A percentile compares a stretch with the other conserved stretches of the same genome.
phyloP scores from a whole-genome alignment of 2,888 invertebrate genomes.

The Eupithecia vulgata region DNA sequence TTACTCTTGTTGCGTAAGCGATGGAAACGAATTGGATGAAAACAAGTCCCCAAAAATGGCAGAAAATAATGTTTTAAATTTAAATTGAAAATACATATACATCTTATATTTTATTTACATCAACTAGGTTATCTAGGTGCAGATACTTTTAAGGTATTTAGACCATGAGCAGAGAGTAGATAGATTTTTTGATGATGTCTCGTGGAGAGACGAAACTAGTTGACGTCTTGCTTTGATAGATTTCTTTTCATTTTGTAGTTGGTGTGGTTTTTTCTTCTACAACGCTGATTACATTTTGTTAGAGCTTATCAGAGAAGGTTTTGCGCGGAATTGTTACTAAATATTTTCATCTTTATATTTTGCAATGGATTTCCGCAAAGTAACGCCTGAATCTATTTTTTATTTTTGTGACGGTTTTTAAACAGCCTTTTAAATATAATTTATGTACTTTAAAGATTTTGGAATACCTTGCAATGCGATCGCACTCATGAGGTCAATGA shows the following conservation, averaged over 20 bases:
- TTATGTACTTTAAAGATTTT: neutral
- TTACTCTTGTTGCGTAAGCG: constrained; percentile 24
- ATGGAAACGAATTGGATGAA: constrained; percentile 4
- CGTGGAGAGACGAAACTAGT: too few species aligned
- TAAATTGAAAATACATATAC: neutral
- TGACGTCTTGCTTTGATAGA: too few species aligned
- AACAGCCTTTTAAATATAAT: neutral
- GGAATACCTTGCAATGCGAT: constrained; percentile 26
- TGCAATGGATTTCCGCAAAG: too few species aligned
- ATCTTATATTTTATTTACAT: neutral
- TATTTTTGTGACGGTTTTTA: neutral
- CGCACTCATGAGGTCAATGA: constrained; percentile 49
- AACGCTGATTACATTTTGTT: too few species aligned
- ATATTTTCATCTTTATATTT: too few species aligned
- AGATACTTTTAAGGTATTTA: neutral
- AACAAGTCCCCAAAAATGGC: neutral
- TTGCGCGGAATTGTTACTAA: too few species aligned
- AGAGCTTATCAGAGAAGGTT: too few species aligned
- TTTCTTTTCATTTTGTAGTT: too few species aligned
- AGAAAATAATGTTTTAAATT: neutral
- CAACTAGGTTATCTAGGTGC: neutral
- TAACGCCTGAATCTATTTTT: too few species aligned
- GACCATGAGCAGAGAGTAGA: neutral
- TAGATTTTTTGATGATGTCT: too few species aligned
- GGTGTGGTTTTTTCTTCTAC: too few species aligned